Evolutionary conservation across 1,140 invertebrate species (phyloP), one percentile per base, ranked within the genome.

Genomic region (Archivesica marissinica): DNA sequence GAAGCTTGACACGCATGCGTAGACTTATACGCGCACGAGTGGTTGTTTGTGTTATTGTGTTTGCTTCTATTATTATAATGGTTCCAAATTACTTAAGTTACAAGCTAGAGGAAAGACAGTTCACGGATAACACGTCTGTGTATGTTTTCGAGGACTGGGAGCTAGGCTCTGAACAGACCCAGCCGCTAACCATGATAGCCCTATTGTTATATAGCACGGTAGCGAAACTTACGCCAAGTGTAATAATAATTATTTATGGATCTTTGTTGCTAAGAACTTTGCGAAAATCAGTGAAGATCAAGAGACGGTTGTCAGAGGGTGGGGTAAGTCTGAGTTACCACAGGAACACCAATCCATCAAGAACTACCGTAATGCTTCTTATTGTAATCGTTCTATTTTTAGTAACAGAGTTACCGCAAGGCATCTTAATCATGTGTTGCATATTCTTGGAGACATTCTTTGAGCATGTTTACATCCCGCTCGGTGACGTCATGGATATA

Each of bases 401-500:
- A 0, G 94, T 98, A 0, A 98, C 97, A 0, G 97, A 98, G 93
- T 95, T 98, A 39, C 98, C 97, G 0, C 92, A 95, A 80, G 94
- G 93, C 7, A 96, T 84, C 30, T 88, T 95, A 59, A 91, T 94
- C n/a, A 88, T 95, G 13, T 79, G 94, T 3, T 93, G 91, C 70
- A 86, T 90, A 11, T 88, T 88, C 13, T 52, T 90, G 7, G 70
- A 78, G 9, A 76, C 76, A 4, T 93, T 93, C 80, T 92, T 91
- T 72, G 74, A 90, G 39, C 70, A 92, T 54, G 91, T 94, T 33
- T 93, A 94, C 76, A 88, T 90, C 38, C 89, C 94, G 17, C 96
- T 98, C 59, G 97, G 97, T 0, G 97, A 98, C 91, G 88, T 98
- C 7, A 98, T 99, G 97, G 98, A 99, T 92, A 96, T 98, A 25